Conservation (phyloP, 2,797 vertebrate species). For the Hybognathus amarus region DNA sequence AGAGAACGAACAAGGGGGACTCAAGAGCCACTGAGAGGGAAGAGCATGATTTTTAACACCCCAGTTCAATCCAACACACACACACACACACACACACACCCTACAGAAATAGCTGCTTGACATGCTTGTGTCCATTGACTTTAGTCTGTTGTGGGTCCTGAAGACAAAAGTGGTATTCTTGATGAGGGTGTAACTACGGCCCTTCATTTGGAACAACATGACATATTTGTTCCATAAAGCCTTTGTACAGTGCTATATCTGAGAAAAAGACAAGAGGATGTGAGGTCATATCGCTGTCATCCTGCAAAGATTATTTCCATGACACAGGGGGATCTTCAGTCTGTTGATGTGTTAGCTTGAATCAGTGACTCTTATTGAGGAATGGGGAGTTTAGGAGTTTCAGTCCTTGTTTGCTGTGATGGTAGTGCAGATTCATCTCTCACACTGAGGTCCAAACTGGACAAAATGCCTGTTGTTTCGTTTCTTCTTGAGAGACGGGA, state of each 20-base stretch:
- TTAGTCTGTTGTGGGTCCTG: background rate
- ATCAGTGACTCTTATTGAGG: background rate
- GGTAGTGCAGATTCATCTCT: background rate
- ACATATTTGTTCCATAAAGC: conserved; percentile 25
- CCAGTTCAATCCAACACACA: conserved; percentile 1
- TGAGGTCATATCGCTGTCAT: background rate
- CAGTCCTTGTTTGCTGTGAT: background rate
- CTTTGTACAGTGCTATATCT: background rate
- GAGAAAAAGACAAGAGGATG: background rate
- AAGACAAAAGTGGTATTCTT: conserved; percentile 42
- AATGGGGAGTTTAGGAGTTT: background rate
- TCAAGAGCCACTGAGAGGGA: conserved; percentile 24
- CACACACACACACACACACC: conserved; percentile 7
- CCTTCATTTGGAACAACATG: background rate
- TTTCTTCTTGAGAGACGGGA: background rate
- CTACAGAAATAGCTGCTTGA: conserved; percentile 35
- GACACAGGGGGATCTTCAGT: background rate
- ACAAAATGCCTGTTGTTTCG: background rate
- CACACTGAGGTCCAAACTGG: background rate
- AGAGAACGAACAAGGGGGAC: conserved; percentile 29
- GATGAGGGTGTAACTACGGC: conserved; percentile 22
- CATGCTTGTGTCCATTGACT: conserved; percentile 10
- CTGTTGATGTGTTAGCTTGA: background rate
- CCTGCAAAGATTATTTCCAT: background rate
- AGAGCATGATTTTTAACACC: conserved; percentile 40